These are phyloP conservation scores for Grus americana DNA, from an alignment of 2,113 vertebrate species.

Conservation along the genomic window DNA sequence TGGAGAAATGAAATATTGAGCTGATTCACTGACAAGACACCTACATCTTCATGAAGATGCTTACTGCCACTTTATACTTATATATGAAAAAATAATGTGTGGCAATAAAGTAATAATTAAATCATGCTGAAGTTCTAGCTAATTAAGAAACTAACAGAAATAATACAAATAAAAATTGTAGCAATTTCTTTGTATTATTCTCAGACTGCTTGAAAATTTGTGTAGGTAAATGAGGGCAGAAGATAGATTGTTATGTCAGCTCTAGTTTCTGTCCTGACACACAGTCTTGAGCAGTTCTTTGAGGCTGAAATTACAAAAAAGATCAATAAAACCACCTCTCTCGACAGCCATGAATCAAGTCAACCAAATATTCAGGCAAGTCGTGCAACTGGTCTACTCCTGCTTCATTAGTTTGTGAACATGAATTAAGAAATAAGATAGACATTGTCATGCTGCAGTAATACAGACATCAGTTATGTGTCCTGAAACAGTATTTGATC, in stretches of 20 bases:
- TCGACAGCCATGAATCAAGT: neutral
- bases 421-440: neutral
- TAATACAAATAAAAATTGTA: neutral
- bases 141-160: neutral
- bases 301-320: neutral
- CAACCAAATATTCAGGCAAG: neutral
- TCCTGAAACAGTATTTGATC: neutral
- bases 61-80: neutral
- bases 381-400: neutral
- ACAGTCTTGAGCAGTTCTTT: neutral
- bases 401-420: neutral
- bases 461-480: neutral
- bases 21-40: neutral
- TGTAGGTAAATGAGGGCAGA: neutral
- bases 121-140: neutral
- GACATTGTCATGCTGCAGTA: neutral
- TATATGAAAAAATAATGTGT: neutral
- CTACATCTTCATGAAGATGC: neutral
- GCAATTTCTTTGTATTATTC: neutral
- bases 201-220: neutral
- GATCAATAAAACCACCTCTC: neutral
- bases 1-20: neutral
- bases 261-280: neutral
- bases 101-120: neutral
- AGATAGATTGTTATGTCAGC: neutral